Conservation (phyloP, 2,797 vertebrate species). For the Amblyopsis hoosieri region DNA sequence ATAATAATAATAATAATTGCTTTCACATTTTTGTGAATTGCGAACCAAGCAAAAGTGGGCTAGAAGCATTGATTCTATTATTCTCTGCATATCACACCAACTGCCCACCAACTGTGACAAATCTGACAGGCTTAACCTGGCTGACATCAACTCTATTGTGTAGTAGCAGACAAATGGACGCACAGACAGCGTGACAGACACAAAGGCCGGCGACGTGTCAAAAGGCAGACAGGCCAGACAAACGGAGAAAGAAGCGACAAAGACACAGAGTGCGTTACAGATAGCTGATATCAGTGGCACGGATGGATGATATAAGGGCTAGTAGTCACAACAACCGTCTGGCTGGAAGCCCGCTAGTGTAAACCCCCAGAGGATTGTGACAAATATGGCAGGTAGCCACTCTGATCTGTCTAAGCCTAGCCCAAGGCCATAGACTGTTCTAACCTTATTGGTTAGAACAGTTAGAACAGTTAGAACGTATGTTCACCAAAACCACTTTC, state of each 20-base stretch:
- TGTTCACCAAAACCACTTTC: neutral
- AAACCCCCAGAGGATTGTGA: neutral
- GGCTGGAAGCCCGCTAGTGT: neutral
- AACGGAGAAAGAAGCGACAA: neutral
- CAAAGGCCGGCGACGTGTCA: conserved; percentile 8
- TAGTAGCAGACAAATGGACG: conserved; percentile 3
- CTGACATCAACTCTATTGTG: conserved; percentile 36
- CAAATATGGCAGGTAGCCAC: conserved; percentile 20
- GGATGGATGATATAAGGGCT: neutral
- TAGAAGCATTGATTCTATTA: conserved; percentile 30
- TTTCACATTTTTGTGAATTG: neutral
- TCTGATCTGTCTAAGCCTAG: conserved; percentile 3
- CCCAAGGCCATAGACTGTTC: neutral
- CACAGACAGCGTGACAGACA: conserved; percentile 6
- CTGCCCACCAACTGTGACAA: conserved; percentile 39
- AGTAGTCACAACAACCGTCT: neutral
- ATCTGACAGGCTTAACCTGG: conserved; percentile 57
- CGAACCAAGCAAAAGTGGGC: conserved; percentile 45
- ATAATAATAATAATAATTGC: too few species aligned
- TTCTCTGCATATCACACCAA: conserved; percentile 33
- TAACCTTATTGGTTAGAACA: neutral
- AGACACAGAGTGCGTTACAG: conserved; percentile 10
- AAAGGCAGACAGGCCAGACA: conserved; percentile 8
- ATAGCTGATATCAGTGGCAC: conserved; percentile 8
- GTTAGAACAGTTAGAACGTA: too few species aligned